Base-by-base conservation (phyloP, 2,888 invertebrate species). In the Synergus itoensis region DNA sequence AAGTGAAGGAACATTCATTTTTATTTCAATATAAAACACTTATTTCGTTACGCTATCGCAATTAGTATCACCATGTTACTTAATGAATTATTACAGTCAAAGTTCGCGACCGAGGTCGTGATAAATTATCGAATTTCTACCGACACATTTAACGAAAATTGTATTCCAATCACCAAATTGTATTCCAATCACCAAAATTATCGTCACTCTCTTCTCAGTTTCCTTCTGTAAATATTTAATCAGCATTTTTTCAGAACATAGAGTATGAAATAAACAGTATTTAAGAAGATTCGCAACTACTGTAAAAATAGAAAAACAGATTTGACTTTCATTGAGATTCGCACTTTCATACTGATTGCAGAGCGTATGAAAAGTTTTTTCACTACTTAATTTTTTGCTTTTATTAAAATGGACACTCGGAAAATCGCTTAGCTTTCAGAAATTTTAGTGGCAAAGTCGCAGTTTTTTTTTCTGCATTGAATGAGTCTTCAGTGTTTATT, bases 11-110 rank as follows among this genome's bases (percentile, higher is more conserved):
- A 80, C 81, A 80, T 80, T 80, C 41, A 80, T 78, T 84, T 85
- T 84, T 81, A 85, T 84, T 85, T 81, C 85, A 81, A 86, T 86
- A 85, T 81, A 85, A 86, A 86, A 85, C 84, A 84, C 82, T 84
- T 84, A 84, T 67, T 81, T 84, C 81, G 67, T 85, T 79, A 73
- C 45, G 14, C 73, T 73, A 53, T 65, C 65, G 43, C 41, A 43
- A 65, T 65, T 9, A 65, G 41, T 73, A 73, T 73, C 73, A 73
- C 73, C 73, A 53, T 36, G 36, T 73, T 73, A 53, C 73, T 73
- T 73, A 73, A 73, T 53, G 73, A 73, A 73, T 28, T 73, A 73
- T 73, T 73, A 53, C 48, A 69, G 21, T 69, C 28, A 73, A 53
- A 36, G 73, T 53, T 73, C 11, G 36, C 53, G 48, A 48, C 36